Conservation (phyloP, 2,113 vertebrate species). For the Oreochromis niloticus region DNA sequence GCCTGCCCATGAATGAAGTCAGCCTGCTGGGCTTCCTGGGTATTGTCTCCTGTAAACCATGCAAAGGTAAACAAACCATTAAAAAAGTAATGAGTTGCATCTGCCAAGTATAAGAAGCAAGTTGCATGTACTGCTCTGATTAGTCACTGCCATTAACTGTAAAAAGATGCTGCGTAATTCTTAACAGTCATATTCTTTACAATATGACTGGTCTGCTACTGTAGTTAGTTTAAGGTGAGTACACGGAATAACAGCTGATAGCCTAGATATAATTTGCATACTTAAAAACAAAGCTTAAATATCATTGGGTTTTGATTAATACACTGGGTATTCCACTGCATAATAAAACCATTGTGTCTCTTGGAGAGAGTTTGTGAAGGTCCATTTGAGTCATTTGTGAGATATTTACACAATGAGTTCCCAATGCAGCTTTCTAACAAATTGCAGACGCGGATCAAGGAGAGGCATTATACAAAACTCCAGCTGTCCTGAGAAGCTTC, state of each 20-base stretch:
- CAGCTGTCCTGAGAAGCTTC: constrained; percentile 48
- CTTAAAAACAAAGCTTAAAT: neutral
- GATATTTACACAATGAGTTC: constrained; percentile 41
- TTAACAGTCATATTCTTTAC: neutral
- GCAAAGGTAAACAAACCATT: constrained; percentile 82
- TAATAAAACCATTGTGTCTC: neutral
- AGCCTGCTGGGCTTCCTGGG: constrained; percentile 90
- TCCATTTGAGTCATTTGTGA: neutral
- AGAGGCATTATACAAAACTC: constrained; percentile 56
- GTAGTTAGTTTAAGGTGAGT: neutral
- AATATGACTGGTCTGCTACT: neutral
- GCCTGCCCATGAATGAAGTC: constrained; percentile 89
- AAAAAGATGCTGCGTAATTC: neutral
- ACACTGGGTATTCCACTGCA: neutral
- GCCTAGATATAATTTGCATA: neutral
- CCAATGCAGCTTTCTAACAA: constrained; percentile 29
- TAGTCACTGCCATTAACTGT: neutral
- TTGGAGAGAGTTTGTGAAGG: neutral
- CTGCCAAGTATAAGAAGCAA: neutral
- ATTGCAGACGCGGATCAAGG: constrained; percentile 47
- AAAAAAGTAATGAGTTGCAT: neutral
- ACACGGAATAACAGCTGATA: accelerated
- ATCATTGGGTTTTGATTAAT: neutral
- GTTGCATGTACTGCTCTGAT: neutral
- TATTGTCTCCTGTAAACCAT: constrained; percentile 88